These are phyloP conservation scores for Orthosia gothica DNA, from an alignment of 2,888 invertebrate genomes.

Conservation along the genomic window DNA sequence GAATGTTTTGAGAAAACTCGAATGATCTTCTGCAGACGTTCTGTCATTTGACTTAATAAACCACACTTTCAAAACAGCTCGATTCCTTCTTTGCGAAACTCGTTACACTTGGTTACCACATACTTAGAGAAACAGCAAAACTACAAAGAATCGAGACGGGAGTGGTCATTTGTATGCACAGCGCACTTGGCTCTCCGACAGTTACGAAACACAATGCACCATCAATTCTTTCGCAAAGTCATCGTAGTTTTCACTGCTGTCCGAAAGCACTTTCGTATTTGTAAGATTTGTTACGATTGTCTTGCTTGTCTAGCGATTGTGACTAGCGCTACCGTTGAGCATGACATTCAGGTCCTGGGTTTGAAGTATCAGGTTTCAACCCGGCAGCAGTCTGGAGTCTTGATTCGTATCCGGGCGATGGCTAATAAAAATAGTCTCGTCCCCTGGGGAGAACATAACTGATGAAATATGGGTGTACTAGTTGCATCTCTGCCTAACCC, in stretches of 20 bases:
- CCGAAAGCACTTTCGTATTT: neutral
- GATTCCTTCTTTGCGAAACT: slow-evolving; percentile 5
- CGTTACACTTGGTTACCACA: slow-evolving; percentile 15
- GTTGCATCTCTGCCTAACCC: too few species aligned
- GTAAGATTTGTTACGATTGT: neutral
- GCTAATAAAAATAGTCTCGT: too few species aligned
- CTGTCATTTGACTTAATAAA: neutral
- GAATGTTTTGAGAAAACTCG: neutral
- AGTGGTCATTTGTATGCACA: slow-evolving; percentile 37
- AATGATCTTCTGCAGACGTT: neutral
- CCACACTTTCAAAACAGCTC: neutral
- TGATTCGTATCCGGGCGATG: too few species aligned
- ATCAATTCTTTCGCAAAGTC: neutral
- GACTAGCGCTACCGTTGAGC: too few species aligned
- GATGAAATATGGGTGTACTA: too few species aligned
- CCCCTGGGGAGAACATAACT: too few species aligned
- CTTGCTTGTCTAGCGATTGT: too few species aligned
- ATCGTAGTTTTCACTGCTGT: neutral
- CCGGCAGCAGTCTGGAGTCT: too few species aligned
- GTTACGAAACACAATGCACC: slow-evolving; percentile 21
- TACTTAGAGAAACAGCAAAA: slow-evolving; percentile 26
- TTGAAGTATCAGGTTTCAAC: too few species aligned
- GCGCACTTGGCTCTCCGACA: neutral
- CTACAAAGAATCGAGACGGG: slow-evolving; percentile 1
- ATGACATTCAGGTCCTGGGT: too few species aligned